Evolutionary conservation across 2,113 vertebrate species (phyloP), one percentile per base, ranked within the genome.

Genomic region (Tympanuchus pallidicinctus): DNA sequence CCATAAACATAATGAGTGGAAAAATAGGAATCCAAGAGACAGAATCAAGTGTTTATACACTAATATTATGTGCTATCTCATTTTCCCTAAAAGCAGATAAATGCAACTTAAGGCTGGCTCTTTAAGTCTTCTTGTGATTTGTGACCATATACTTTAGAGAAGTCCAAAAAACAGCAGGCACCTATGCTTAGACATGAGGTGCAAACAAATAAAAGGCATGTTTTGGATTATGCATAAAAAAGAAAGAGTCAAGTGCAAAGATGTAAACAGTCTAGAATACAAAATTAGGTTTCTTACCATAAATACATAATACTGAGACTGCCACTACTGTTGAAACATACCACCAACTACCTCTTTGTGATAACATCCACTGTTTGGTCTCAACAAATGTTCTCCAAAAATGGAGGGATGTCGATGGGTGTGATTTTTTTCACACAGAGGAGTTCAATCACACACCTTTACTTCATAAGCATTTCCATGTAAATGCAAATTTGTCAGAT

Each of bases 91-190:
- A 24, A 40, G 18, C 13, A 11, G 13, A 72, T 5, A 5, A 48
- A 28, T 32, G 17, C 0, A 1, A 42, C 2, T 30, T 38, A 18
- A 19, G 12, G 4, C 7, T 15, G 11, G 11, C 12, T 60, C 22
- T 42, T 72, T 57, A 30, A 38, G 5, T 12, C 18, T 36, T 38
- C 9, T 17, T 48, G 34, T 19, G 20, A 20, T 9, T 48, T n/a
- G 56, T n/a, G 42, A 22, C 10, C 63, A 11, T 19, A 43, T 6
- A 28, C 8, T 6, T 5, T 52, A 6, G 4, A 30, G 56, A 80
- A 69, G 22, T 13, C 4, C 22, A 57, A 9, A 11, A 85, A 85
- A 24, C 13, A 19, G 18, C 32, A 27, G 42, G 9, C 20, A 22
- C 8, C 32, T 52, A 11, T 45, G 13, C 27, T 59, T 45, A 59